phyloP scores from a whole-genome alignment of 2,797 vertebrate genomes.

The Falco biarmicus region DNA sequence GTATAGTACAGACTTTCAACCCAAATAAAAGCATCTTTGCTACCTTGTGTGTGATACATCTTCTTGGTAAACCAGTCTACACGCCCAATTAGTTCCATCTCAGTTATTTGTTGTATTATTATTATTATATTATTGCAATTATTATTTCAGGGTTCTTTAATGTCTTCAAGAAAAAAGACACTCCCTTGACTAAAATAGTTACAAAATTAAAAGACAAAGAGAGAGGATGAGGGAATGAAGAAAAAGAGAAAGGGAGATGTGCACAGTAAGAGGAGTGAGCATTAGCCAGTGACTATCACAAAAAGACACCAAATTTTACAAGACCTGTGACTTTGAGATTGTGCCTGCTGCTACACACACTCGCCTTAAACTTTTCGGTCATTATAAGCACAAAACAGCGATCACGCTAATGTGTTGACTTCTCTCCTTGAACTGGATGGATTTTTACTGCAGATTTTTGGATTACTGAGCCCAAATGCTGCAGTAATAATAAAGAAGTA shows the following conservation, averaged over 20 bases:
- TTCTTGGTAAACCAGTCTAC: not conserved
- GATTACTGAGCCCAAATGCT: conserved; percentile 24
- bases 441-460: conserved; percentile 43
- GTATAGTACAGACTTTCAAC: not conserved
- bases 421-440: not conserved
- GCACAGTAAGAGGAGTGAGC: not conserved
- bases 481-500: conserved; percentile 36
- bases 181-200: not conserved
- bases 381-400: not conserved
- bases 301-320: not conserved
- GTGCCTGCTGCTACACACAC: not conserved
- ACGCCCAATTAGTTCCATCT: not conserved
- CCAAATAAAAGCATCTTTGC: not conserved
- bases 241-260: not conserved
- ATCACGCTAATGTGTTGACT: not conserved
- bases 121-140: not conserved
- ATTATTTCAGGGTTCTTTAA: not conserved
- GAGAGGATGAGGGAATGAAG: not conserved
- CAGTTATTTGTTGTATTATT: not conserved
- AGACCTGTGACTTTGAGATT: not conserved
- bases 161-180: not conserved
- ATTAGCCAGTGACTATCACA: not conserved
- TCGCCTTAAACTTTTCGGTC: not conserved
- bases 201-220: not conserved
- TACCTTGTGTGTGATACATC: not conserved